Conservation (phyloP, 2,113 vertebrate genomes). For the Grantiella picta region DNA sequence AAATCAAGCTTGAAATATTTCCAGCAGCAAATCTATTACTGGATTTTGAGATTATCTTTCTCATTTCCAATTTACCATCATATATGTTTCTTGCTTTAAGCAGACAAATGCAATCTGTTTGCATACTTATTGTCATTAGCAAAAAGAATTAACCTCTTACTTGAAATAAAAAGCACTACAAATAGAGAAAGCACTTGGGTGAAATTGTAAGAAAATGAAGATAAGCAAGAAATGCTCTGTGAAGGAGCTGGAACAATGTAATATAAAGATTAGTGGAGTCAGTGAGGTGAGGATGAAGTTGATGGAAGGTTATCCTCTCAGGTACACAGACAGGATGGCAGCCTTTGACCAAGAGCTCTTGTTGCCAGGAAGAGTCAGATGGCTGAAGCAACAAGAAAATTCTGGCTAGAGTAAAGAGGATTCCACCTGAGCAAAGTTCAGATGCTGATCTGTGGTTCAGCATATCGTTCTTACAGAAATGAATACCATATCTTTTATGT, state of each 20-base stretch:
- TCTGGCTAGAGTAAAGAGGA: not conserved
- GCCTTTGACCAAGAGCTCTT: not conserved
- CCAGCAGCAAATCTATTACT: not conserved
- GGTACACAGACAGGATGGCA: not conserved
- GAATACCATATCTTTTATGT: not conserved
- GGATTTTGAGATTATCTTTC: not conserved
- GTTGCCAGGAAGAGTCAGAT: not conserved
- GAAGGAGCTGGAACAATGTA: not conserved
- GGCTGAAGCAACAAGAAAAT: not conserved
- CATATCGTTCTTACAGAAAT: not conserved
- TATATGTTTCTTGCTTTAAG: not conserved
- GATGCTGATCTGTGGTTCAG: not conserved
- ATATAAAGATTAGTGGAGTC: not conserved
- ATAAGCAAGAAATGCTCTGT: not conserved
- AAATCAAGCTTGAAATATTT: not conserved
- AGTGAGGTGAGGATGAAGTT: not conserved
- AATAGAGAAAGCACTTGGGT: not conserved
- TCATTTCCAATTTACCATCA: not conserved
- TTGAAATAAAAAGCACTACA: not conserved
- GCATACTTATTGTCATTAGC: not conserved
- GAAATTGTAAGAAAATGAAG: not conserved
- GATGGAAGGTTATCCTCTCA: not conserved
- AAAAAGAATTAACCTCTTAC: not conserved
- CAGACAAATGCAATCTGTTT: not conserved
- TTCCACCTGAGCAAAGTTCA: not conserved